phyloP scores from a whole-genome alignment of 2,888 invertebrate genomes.

The Arge pagana region DNA sequence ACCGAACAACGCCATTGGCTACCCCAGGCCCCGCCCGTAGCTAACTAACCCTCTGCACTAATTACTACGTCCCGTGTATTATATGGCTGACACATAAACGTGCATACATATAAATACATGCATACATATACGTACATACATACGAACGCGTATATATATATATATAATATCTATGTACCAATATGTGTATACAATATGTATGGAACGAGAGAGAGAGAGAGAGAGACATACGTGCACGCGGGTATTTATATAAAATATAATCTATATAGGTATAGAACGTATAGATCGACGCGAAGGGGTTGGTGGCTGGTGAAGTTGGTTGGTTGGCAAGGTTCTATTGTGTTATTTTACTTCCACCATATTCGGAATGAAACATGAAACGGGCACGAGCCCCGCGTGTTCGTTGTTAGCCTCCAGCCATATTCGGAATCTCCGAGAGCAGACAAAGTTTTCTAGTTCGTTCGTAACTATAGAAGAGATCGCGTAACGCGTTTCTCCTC shows the following conservation, averaged over 20 bases:
- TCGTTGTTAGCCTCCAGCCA: slow-evolving; percentile 16
- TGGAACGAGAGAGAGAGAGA: too few relatives aligned
- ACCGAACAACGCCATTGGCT: slow-evolving; percentile 40
- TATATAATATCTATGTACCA: neutral
- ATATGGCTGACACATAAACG: slow-evolving; percentile 17
- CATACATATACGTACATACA: slow-evolving; percentile 9
- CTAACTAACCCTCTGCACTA: slow-evolving; percentile 53
- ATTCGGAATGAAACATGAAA: slow-evolving; percentile 42
- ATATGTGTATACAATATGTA: neutral
- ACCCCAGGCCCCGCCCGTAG: slow-evolving; percentile 48
- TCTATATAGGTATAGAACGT: too few relatives aligned
- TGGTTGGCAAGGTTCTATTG: slow-evolving; percentile 38
- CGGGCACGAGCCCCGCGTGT: slow-evolving; percentile 24
- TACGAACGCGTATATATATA: too few relatives aligned
- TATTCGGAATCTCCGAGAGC: slow-evolving; percentile 11
- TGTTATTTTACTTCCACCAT: slow-evolving; percentile 42
- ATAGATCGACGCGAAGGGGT: neutral
- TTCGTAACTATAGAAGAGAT: too few relatives aligned
- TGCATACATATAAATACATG: neutral
- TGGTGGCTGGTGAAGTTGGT: neutral
- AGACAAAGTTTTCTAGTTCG: too few relatives aligned
- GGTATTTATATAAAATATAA: too few relatives aligned
- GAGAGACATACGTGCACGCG: too few relatives aligned
- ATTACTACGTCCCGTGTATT: slow-evolving; percentile 41
- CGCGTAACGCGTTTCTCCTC: too few relatives aligned